Percentiles rank a stretch among this genome's conserved stretches.
These are phyloP conservation scores for Cyclophora albipunctata DNA, from an alignment of 2,888 invertebrate genomes.

Conservation along the genomic window DNA sequence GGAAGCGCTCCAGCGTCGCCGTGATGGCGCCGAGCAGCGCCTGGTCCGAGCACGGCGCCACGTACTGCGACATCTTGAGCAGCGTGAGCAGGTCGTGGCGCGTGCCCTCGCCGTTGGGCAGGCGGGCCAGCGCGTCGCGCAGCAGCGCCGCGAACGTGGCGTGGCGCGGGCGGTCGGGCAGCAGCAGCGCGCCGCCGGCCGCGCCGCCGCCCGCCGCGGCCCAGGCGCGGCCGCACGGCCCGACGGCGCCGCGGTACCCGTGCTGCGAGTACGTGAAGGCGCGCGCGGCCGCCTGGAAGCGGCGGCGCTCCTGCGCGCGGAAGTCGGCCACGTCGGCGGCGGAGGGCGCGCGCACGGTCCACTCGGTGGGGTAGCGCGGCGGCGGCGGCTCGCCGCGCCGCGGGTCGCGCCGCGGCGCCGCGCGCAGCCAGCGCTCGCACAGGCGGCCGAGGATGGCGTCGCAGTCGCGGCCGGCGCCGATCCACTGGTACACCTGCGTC, in stretches of 20 bases:
- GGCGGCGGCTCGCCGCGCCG: constrained; percentile 73
- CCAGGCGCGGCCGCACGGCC: constrained; percentile 38
- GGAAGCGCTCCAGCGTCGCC: constrained; percentile 91
- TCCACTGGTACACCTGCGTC: constrained; percentile 90
- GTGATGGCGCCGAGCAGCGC: constrained; percentile 89
- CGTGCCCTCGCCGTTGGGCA: constrained; percentile 96
- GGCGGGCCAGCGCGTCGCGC: constrained; percentile 93
- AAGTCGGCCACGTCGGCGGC: constrained; percentile 85
- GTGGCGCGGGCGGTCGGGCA: constrained; percentile 89
- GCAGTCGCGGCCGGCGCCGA: constrained; percentile 93
- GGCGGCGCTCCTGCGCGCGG: constrained; percentile 84
- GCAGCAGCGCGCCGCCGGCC: constrained; percentile 88
- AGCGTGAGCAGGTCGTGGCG: constrained; percentile 93
- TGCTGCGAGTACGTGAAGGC: constrained; percentile 93
- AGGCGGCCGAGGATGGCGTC: constrained; percentile 84
- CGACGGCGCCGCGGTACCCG: constrained; percentile 70
- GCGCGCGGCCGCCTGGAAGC: constrained; percentile 92
- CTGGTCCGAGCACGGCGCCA: constrained; percentile 75
- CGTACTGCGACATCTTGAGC: constrained; percentile 80
- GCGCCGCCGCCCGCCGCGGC: constrained; percentile 61
- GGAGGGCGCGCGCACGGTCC: constrained; percentile 88
- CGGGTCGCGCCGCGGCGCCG: constrained; percentile 58
- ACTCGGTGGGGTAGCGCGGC: constrained; percentile 80
- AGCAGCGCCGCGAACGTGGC: constrained; percentile 93
- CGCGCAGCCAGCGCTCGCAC: constrained; percentile 87